Conservation (phyloP, 1,140 invertebrate genomes). For the Hesperophylax magnus region DNA sequence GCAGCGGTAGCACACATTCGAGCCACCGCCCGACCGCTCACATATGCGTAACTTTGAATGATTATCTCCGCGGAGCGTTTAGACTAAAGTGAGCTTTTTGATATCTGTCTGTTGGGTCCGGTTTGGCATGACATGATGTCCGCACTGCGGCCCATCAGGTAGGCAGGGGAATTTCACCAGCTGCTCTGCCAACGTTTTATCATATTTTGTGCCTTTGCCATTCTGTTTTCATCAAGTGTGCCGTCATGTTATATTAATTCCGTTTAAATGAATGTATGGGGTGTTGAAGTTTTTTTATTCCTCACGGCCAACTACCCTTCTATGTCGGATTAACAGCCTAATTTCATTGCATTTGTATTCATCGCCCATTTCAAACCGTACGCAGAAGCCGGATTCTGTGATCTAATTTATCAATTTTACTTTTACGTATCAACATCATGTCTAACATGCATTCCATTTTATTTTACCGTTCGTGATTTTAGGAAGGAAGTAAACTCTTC, state of each 20-base stretch:
- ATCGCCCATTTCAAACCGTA: background rate
- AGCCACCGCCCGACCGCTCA: background rate
- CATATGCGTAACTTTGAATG: background rate
- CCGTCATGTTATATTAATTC: constrained; percentile 32
- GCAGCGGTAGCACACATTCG: background rate
- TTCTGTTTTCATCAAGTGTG: constrained; percentile 36
- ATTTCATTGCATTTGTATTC: background rate
- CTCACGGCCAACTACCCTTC: constrained; percentile 8
- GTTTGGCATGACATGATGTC: background rate
- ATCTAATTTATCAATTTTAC: too few species aligned
- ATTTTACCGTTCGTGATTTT: too few species aligned
- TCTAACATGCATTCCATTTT: too few species aligned
- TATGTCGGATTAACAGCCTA: constrained; percentile 3
- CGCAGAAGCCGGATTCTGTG: too few species aligned
- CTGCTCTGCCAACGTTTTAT: constrained; percentile 30
- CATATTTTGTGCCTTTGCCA: constrained; percentile 25
- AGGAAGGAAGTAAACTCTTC: too few species aligned
- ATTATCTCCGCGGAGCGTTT: background rate
- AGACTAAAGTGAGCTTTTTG: constrained; percentile 1
- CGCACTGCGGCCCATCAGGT: background rate
- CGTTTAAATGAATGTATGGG: constrained; percentile 35
- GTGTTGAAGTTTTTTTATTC: constrained; percentile 31
- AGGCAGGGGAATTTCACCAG: constrained; percentile 19
- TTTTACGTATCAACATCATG: too few species aligned
- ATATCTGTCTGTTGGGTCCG: background rate